Evolutionary conservation across 2,888 invertebrate species (phyloP).

Genomic region (Conchocele bisecta): DNA sequence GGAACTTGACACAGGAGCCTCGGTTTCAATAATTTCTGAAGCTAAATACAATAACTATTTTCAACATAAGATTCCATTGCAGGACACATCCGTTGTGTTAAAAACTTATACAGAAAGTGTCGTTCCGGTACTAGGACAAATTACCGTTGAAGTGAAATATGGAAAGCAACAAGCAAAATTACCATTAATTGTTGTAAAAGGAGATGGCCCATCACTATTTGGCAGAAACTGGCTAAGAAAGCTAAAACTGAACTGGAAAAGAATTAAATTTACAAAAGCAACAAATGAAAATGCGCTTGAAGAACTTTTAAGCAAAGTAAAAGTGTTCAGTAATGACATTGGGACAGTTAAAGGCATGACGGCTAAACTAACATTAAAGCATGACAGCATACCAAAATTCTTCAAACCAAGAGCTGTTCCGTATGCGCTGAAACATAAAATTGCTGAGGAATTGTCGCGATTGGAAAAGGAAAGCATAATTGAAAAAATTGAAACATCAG

Average conservation of each 20-base stretch:
- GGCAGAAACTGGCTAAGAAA: slow-evolving; percentile 21
- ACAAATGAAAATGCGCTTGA: not conserved
- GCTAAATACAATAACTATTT: not conserved
- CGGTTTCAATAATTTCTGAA: slow-evolving; percentile 13
- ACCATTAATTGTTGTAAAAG: slow-evolving; percentile 16
- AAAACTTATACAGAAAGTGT: slow-evolving; percentile 17
- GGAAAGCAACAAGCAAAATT: not conserved
- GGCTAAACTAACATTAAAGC: not conserved
- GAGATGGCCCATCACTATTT: slow-evolving; percentile 14
- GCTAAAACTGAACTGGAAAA: slow-evolving; percentile 11
- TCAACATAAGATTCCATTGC: not conserved
- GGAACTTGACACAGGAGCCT: slow-evolving; percentile 44
- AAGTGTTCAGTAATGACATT: not conserved
- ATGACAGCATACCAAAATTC: slow-evolving; percentile 1
- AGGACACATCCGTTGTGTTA: not conserved
- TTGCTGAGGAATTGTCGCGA: slow-evolving; percentile 14
- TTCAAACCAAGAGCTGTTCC: slow-evolving; percentile 25
- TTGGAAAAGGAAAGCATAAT: slow-evolving; percentile 14
- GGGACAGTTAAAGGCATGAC: not conserved
- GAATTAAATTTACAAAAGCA: not conserved
- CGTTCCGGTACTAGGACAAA: not conserved
- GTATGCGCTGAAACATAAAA: slow-evolving; percentile 11
- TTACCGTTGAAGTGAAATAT: slow-evolving; percentile 7
- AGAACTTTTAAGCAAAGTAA: not conserved
- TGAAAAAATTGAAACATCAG: slow-evolving; percentile 12